Evolutionary conservation across 2,888 invertebrate genomes (phyloP).

Genomic region (Catonia carolina): DNA sequence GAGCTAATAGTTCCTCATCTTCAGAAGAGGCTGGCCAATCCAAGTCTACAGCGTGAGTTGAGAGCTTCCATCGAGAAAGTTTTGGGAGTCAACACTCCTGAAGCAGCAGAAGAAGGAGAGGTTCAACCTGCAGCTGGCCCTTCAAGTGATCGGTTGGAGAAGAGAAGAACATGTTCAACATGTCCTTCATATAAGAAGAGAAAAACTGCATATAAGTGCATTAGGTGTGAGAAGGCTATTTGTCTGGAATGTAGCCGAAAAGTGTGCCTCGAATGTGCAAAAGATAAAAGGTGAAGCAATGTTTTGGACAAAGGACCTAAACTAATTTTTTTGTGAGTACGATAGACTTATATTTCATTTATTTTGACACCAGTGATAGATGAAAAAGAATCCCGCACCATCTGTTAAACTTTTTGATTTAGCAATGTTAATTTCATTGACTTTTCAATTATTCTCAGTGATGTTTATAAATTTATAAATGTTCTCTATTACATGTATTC

Average conservation of each 20-base stretch:
- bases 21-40: conserved; percentile 13
- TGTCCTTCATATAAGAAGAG: conserved; percentile 15
- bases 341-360: no score
- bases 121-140: no score
- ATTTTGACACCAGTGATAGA: no score
- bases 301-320: no score
- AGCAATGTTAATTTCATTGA: no score
- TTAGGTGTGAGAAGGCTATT: conserved; percentile 17
- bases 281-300: not conserved
- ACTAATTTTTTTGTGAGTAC: no score
- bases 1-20: conserved; percentile 17
- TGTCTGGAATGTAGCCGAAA: conserved; percentile 9
- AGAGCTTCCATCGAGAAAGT: conserved; percentile 15
- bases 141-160: conserved; percentile 18
- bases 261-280: conserved; percentile 19
- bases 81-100: conserved; percentile 12
- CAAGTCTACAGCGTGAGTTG: conserved; percentile 20
- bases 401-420: no score
- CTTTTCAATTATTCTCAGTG: no score
- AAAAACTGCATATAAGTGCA: conserved; percentile 20
- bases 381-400: no score
- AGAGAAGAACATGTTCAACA: conserved; percentile 21
- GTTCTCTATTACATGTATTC: no score
- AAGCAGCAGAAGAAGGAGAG: conserved; percentile 13
- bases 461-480: no score